Evolutionary conservation across 2,888 invertebrate genomes (phyloP).

Genomic region (Drosophila niveifrons): DNA sequence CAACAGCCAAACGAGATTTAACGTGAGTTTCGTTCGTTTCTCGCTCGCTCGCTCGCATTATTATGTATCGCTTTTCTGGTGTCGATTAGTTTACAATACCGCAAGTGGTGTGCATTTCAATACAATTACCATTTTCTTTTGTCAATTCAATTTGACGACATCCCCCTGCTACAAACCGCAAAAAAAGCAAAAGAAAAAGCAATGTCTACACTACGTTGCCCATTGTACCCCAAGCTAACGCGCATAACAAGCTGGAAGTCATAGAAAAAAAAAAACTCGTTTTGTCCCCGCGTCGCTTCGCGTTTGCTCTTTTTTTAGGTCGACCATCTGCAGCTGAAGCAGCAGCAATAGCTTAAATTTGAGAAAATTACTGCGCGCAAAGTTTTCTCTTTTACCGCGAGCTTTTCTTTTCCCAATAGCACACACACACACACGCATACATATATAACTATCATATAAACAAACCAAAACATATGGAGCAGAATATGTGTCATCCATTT

Average conservation of each 20-base stretch:
- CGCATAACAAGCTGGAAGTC: conserved; percentile 30
- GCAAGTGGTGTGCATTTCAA: conserved; percentile 76
- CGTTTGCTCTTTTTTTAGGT: conserved; percentile 57
- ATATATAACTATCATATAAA: conserved; percentile 18
- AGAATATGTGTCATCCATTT: conserved; percentile 34
- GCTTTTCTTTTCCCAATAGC: conserved; percentile 8
- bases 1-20: conserved; percentile 91
- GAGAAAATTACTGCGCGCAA: conserved; percentile 43
- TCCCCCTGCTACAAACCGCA: conserved; percentile 45
- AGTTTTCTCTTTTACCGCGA: conserved; percentile 52
- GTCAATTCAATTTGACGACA: conserved; percentile 58
- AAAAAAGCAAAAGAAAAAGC: conserved; percentile 26
- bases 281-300: conserved; percentile 27
- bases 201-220: conserved; percentile 10
- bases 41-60: neutral
- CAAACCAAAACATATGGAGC: conserved; percentile 28
- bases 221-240: conserved; percentile 23
- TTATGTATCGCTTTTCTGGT: conserved; percentile 5
- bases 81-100: conserved; percentile 74
- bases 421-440: neutral
- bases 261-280: conserved; percentile 66
- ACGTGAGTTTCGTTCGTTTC: conserved; percentile 73
- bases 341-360: conserved; percentile 25
- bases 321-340: conserved; percentile 48
- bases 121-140: conserved; percentile 71